These are phyloP conservation scores for Oxyura jamaicensis DNA, from an alignment of 2,113 vertebrate species.

Conservation along the genomic window DNA sequence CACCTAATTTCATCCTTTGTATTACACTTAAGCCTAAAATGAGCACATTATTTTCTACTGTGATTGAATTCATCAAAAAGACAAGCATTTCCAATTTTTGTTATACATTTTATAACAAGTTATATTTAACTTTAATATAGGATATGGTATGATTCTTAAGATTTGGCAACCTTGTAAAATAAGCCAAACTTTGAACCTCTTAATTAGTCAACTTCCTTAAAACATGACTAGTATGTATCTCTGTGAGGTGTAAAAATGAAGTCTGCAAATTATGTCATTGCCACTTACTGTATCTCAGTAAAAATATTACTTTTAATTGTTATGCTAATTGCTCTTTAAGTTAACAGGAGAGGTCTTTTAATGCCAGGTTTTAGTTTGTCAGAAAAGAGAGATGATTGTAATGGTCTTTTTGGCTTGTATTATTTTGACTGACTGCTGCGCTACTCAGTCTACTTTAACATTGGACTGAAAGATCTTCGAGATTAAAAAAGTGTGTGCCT, in stretches of 20 bases:
- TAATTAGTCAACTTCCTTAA: neutral
- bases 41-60: neutral
- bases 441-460: neutral
- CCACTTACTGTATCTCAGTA: neutral
- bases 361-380: neutral
- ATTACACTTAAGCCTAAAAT: neutral
- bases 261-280: neutral
- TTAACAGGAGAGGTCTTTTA: neutral
- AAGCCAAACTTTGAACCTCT: neutral
- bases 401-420: neutral
- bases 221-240: neutral
- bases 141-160: neutral
- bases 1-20: neutral
- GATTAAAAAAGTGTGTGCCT: neutral
- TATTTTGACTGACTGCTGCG: neutral
- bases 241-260: neutral
- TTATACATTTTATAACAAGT: neutral
- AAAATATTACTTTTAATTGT: neutral
- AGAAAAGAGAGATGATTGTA: neutral
- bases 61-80: neutral
- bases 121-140: neutral
- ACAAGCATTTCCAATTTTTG: neutral
- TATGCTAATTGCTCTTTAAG: neutral
- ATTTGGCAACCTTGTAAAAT: neutral
- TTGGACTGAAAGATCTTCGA: neutral